A percentile compares a stretch with the other conserved stretches of the same genome.
Conservation (phyloP, 2,113 vertebrate genomes). For the Eurypyga helias region DNA sequence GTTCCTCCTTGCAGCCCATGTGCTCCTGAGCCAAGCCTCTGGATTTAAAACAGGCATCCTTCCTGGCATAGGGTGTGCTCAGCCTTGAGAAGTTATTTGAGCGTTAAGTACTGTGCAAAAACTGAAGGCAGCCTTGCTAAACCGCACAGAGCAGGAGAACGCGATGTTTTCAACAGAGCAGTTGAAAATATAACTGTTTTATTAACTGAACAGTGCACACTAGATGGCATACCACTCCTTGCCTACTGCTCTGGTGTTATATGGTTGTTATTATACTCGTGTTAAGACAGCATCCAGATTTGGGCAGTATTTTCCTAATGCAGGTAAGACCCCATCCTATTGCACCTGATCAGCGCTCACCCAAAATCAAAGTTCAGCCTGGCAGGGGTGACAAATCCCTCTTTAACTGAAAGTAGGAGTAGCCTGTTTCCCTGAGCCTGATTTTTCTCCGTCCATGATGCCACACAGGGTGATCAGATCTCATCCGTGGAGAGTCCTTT, state of each 20-base stretch:
- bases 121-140: neutral
- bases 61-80: neutral
- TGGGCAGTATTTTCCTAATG: neutral
- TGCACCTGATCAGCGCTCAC: accelerated
- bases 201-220: neutral
- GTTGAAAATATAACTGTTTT: accelerated
- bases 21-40: neutral
- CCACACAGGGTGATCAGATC: neutral
- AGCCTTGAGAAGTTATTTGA: neutral
- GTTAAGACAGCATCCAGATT: neutral
- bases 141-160: accelerated
- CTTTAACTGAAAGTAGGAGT: neutral
- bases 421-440: accelerated
- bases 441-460: neutral
- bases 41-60: neutral
- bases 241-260: neutral
- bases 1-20: neutral
- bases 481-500: accelerated
- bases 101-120: neutral
- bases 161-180: accelerated
- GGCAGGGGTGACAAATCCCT: neutral
- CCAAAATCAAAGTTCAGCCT: neutral
- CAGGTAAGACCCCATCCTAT: neutral
- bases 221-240: slow-evolving; percentile 27
- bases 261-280: accelerated